Evolutionary conservation across 2,888 invertebrate species (phyloP).

Genomic region (Plagiodera versicolora): DNA sequence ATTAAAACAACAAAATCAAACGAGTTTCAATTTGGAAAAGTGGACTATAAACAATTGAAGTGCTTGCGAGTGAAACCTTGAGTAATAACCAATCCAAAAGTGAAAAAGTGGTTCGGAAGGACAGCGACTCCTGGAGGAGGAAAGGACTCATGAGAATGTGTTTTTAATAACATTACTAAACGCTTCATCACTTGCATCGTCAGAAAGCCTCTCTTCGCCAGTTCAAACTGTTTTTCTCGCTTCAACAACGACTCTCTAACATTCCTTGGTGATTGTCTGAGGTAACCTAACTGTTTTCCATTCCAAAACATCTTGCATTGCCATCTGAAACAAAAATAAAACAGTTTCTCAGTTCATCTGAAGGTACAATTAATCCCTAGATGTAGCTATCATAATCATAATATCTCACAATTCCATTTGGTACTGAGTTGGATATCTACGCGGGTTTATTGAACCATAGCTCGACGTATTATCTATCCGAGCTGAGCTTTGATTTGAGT

Average conservation of each 20-base stretch:
- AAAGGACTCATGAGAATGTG: background rate
- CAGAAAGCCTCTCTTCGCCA: background rate
- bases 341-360: no score
- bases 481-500: constrained; percentile 32
- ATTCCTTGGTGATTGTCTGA: background rate
- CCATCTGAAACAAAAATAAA: background rate
- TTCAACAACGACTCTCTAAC: background rate
- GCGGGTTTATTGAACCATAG: constrained; percentile 28
- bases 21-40: background rate
- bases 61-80: background rate
- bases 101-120: background rate
- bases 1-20: constrained; percentile 18
- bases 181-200: no score
- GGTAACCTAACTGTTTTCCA: background rate
- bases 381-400: no score
- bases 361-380: no score
- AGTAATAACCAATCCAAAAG: background rate
- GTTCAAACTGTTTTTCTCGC: background rate
- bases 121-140: background rate
- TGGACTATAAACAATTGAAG: background rate
- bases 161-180: no score
- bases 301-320: background rate
- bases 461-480: constrained; percentile 33
- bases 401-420: no score
- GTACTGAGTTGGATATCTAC: background rate